Percentiles rank a stretch among this genome's conserved stretches.
Conservation (phyloP, 2,113 vertebrate genomes). For the Sorex fumeus region DNA sequence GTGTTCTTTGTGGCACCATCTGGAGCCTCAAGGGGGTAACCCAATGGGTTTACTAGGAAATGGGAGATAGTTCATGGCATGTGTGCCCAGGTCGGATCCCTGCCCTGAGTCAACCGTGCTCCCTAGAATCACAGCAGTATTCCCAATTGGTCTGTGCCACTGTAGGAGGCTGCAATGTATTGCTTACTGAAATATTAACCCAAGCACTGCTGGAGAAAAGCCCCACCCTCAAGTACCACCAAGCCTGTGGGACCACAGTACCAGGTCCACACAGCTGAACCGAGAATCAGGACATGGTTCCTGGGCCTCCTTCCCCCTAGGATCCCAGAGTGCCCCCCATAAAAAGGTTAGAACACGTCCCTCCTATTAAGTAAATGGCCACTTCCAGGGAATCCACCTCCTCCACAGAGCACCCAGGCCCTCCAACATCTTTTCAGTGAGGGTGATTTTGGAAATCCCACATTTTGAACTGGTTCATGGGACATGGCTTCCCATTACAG, state of each 20-base stretch:
- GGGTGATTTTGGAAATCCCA: not conserved
- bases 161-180: not conserved
- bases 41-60: not conserved
- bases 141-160: not conserved
- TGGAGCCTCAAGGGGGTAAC: not conserved
- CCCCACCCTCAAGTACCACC: no score
- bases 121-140: not conserved
- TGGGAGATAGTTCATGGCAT: not conserved
- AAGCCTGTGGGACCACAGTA: no score
- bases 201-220: no score
- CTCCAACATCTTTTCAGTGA: not conserved
- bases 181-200: not conserved
- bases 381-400: not conserved
- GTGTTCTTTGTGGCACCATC: not conserved
- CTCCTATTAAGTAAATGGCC: not conserved
- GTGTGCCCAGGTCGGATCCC: not conserved
- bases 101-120: fast-evolving
- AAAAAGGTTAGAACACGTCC: not conserved
- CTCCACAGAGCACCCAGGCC: not conserved
- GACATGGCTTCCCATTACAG: not conserved
- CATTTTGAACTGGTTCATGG: not conserved
- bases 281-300: no score
- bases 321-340: no score
- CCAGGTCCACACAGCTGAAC: no score
- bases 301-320: no score